Evolutionary conservation across 1,140 invertebrate genomes (phyloP).

Genomic region (Drosophila pseudoobscura): DNA sequence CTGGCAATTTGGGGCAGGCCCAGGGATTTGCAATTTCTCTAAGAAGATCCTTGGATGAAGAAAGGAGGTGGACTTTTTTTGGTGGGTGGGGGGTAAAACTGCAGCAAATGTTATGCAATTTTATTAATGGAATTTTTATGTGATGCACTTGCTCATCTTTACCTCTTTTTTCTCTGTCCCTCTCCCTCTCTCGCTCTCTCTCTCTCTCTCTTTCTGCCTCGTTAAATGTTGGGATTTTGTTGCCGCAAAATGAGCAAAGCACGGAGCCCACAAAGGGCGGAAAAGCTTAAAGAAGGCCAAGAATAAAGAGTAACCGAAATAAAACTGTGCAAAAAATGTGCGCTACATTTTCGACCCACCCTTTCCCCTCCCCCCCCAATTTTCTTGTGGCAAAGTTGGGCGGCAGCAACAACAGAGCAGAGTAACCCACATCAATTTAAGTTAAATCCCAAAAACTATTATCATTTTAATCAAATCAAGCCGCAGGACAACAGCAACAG

Average conservation of each 20-base stretch:
- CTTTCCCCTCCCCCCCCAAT: too few relatives aligned
- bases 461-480: slow-evolving; percentile 75
- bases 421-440: slow-evolving; percentile 68
- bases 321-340: slow-evolving; percentile 6
- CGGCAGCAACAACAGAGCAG: neutral
- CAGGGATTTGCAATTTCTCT: slow-evolving; percentile 37
- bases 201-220: neutral
- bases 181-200: neutral
- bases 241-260: slow-evolving; percentile 29
- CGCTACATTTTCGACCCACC: slow-evolving; percentile 2
- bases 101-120: slow-evolving; percentile 55
- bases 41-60: slow-evolving; percentile 20
- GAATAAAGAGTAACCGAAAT: too few relatives aligned
- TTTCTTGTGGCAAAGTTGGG: slow-evolving; percentile 7
- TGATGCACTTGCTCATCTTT: slow-evolving; percentile 29
- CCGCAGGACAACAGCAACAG: slow-evolving; percentile 34
- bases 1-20: slow-evolving; percentile 34
- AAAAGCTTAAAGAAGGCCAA: slow-evolving; percentile 13
- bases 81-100: slow-evolving; percentile 5
- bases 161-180: slow-evolving; percentile 6
- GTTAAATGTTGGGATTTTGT: slow-evolving; percentile 27
- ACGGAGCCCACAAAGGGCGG: slow-evolving; percentile 5
- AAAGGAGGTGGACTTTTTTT: neutral
- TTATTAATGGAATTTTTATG: slow-evolving; percentile 69
- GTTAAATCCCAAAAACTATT: slow-evolving; percentile 75